These are phyloP conservation scores for Proisotoma minuta DNA, from an alignment of 2,888 invertebrate genomes.

Conservation along the genomic window DNA sequence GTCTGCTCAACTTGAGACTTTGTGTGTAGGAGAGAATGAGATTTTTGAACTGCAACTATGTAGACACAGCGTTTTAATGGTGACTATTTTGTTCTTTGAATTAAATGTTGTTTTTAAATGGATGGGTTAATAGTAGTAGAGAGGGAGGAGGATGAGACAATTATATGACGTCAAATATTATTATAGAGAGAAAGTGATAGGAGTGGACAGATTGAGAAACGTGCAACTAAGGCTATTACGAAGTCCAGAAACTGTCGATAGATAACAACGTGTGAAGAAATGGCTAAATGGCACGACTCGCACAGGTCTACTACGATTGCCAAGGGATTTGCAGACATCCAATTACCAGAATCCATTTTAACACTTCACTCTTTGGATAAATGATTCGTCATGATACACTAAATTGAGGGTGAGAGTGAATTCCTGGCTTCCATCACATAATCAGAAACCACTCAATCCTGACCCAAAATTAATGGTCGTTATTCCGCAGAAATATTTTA, in stretches of 20 bases:
- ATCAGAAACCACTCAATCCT: slow-evolving; percentile 21
- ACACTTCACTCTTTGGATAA: slow-evolving; percentile 26
- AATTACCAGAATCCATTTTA: slow-evolving; percentile 47
- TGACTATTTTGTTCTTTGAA: too few relatives aligned
- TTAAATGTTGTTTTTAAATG: too few relatives aligned
- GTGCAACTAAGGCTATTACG: slow-evolving; percentile 47
- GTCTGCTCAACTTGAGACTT: too few relatives aligned
- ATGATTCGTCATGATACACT: slow-evolving; percentile 30
- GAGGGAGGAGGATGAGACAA: background rate
- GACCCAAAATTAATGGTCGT: slow-evolving; percentile 12
- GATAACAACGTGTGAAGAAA: slow-evolving; percentile 46
- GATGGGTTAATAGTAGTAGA: background rate
- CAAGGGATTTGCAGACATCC: slow-evolving; percentile 46
- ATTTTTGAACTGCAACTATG: too few relatives aligned
- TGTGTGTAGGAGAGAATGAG: too few relatives aligned
- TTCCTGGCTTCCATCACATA: slow-evolving; percentile 23
- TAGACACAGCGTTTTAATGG: too few relatives aligned
- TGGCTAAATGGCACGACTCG: slow-evolving; percentile 47
- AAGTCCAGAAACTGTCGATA: slow-evolving; percentile 41
- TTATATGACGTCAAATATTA: slow-evolving; percentile 10
- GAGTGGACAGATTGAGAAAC: background rate
- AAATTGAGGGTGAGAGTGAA: slow-evolving; percentile 18
- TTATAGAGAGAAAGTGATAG: slow-evolving; percentile 10
- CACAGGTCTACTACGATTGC: slow-evolving; percentile 41
- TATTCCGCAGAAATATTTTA: slow-evolving; percentile 10